Conservation (phyloP, 2,888 invertebrate genomes). For the Prostheceraeus crozeri region DNA sequence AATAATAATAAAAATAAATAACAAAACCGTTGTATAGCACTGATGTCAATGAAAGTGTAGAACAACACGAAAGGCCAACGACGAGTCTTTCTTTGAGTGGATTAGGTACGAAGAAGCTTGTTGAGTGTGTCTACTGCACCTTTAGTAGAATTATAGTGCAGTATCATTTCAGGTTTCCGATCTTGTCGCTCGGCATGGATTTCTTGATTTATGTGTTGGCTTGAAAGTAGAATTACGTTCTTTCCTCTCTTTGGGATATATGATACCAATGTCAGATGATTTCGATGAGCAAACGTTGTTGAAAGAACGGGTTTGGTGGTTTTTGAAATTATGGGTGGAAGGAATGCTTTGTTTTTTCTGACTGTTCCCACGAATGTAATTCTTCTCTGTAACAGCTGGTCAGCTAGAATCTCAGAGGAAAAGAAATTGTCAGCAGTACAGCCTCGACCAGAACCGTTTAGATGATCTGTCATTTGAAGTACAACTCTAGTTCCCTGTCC, state of each 20-base stretch:
- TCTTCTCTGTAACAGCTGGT: not conserved
- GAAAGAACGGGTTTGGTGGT: conserved; percentile 24
- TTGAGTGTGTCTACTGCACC: conserved; percentile 23
- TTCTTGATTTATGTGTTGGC: conserved; percentile 22
- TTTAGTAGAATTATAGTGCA: conserved; percentile 8
- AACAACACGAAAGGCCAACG: conserved; percentile 20
- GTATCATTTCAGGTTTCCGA: conserved; percentile 4
- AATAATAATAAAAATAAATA: too few species aligned
- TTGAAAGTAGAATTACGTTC: conserved; percentile 23
- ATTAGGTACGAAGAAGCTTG: conserved; percentile 25
- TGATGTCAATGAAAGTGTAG: not conserved
- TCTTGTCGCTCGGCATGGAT: conserved; percentile 19
- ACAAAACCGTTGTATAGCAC: conserved; percentile 23
- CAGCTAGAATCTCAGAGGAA: not conserved
- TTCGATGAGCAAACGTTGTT: conserved; percentile 29
- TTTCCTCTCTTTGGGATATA: conserved; percentile 19
- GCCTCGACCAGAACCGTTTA: not conserved
- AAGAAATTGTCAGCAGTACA: not conserved
- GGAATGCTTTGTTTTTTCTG: not conserved
- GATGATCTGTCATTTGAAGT: not conserved
- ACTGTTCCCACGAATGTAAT: not conserved
- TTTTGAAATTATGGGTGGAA: conserved; percentile 12
- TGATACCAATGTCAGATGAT: conserved; percentile 24
- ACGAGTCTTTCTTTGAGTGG: conserved; percentile 6
- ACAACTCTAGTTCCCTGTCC: not conserved